Conservation (phyloP, 1,140 invertebrate genomes). For the Dinothrombium tinctorium region DNA sequence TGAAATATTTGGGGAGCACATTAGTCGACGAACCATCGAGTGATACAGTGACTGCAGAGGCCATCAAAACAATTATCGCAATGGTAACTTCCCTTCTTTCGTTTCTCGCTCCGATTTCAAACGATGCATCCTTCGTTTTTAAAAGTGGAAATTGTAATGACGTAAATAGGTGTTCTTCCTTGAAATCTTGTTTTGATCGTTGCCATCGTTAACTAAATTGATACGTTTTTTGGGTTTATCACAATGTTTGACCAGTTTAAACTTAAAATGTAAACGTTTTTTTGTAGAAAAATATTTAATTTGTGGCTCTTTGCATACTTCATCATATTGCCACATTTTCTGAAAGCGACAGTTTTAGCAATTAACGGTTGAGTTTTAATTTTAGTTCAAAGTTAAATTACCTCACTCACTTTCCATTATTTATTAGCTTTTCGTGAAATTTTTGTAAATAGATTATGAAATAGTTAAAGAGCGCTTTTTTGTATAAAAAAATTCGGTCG, state of each 20-base stretch:
- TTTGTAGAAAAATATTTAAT: too few relatives aligned
- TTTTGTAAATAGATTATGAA: too few relatives aligned
- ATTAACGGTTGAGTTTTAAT: too few relatives aligned
- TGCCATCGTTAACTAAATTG: background rate
- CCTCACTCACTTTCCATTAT: too few relatives aligned
- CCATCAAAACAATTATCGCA: conserved; percentile 40
- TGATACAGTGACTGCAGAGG: conserved; percentile 35
- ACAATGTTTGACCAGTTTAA: background rate
- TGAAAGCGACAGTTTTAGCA: too few relatives aligned
- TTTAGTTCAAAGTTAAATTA: too few relatives aligned
- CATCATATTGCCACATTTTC: too few relatives aligned
- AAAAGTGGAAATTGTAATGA: background rate
- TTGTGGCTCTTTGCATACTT: too few relatives aligned
- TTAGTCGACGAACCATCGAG: conserved; percentile 36
- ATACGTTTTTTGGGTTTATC: background rate
- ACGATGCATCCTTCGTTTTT: too few relatives aligned
- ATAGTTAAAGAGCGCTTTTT: background rate
- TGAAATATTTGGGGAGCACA: conserved; percentile 45
- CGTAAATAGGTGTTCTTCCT: background rate
- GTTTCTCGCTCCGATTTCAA: too few relatives aligned
- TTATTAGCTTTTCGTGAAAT: too few relatives aligned
- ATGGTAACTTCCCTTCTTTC: conserved; percentile 29
- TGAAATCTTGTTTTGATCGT: background rate
- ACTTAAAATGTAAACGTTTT: too few relatives aligned
- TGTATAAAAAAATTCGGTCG: background rate